Evolutionary conservation across 2,797 vertebrate species (phyloP).

Genomic region (Prionace glauca): DNA sequence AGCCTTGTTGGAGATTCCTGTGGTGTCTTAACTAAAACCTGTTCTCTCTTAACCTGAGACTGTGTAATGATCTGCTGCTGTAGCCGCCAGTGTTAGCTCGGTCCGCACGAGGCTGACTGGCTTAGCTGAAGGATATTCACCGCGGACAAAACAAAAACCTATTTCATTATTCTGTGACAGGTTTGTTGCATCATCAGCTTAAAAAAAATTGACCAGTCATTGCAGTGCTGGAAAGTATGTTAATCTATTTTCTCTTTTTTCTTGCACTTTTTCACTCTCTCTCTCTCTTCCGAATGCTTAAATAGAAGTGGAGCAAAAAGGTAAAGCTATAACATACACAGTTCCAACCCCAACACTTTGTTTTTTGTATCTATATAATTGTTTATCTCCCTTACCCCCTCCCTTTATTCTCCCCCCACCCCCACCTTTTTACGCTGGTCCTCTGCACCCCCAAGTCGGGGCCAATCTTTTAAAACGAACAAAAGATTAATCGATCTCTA

Average conservation of each 20-base stretch:
- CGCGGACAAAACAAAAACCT: conserved; percentile 48
- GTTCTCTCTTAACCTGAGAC: conserved; percentile 14
- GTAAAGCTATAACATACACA: conserved; percentile 87
- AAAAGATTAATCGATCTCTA: background rate
- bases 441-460: conserved; percentile 32
- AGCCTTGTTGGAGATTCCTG: background rate
- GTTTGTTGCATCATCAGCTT: conserved; percentile 35
- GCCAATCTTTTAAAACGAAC: conserved; percentile 30
- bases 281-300: conserved; percentile 90
- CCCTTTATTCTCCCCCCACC: conserved; percentile 38
- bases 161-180: conserved; percentile 61
- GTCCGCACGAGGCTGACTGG: background rate
- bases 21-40: background rate
- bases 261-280: conserved; percentile 85
- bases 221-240: conserved; percentile 75
- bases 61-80: conserved; percentile 16
- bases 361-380: conserved; percentile 77
- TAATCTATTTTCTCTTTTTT: conserved; percentile 92
- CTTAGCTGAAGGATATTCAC: conserved; percentile 42
- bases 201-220: conserved; percentile 48
- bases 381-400: conserved; percentile 59
- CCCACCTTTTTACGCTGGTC: conserved; percentile 41
- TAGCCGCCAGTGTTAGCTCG: background rate
- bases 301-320: conserved; percentile 99
- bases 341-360: conserved; percentile 73